phyloP scores from a whole-genome alignment of 2,888 invertebrate genomes.

The Galeopsomyia nigrocyanea region DNA sequence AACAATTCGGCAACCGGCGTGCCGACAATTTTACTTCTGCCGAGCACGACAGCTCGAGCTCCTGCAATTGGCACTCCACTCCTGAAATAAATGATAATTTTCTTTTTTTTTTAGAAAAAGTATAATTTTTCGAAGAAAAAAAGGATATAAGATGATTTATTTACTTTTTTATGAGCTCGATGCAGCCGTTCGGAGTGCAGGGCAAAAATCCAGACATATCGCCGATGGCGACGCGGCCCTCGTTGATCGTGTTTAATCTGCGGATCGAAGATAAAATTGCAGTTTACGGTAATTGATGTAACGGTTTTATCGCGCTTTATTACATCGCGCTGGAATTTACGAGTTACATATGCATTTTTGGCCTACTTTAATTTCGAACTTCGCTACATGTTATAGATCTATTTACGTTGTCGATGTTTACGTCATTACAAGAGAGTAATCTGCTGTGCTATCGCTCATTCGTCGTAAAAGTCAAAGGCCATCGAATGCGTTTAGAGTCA shows the following conservation, averaged over 20 bases:
- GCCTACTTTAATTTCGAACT: neutral
- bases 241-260: constrained; percentile 91
- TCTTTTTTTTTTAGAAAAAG: neutral
- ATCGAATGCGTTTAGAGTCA: constrained; percentile 11
- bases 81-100: constrained; percentile 58
- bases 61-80: constrained; percentile 85
- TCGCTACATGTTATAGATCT: neutral
- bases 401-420: constrained; percentile 5
- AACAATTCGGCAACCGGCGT: constrained; percentile 94
- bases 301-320: neutral
- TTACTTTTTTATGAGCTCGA: constrained; percentile 87
- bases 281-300: constrained; percentile 1
- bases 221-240: constrained; percentile 91
- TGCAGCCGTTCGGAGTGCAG: constrained; percentile 96
- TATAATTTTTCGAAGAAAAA: neutral
- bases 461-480: constrained; percentile 22
- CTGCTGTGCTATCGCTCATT: constrained; percentile 8
- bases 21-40: constrained; percentile 98
- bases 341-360: constrained; percentile 14
- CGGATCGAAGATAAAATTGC: constrained; percentile 33
- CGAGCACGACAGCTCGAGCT: constrained; percentile 91
- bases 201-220: constrained; percentile 92
- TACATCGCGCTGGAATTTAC: neutral
- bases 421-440: constrained; percentile 19
- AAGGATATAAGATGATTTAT: constrained; percentile 14